A percentile compares a stretch with the other conserved stretches of the same genome.
phyloP scores from a whole-genome alignment of 2,797 vertebrate species.

The Crotalus adamanteus region DNA sequence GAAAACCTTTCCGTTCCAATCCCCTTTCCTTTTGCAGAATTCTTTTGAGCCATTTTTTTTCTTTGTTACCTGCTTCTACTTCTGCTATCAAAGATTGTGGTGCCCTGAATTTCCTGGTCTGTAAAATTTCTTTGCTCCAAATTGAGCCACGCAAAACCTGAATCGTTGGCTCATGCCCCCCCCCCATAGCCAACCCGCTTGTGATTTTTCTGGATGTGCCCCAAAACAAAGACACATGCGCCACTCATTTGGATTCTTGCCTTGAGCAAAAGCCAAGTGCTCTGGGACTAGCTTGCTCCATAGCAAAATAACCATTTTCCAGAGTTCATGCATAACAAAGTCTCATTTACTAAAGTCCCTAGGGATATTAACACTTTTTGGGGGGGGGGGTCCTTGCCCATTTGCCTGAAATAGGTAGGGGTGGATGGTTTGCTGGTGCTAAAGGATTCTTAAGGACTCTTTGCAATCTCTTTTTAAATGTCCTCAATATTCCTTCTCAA shows the following conservation, averaged over 20 bases:
- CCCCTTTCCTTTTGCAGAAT: slow-evolving; percentile 11
- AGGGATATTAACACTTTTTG: not conserved
- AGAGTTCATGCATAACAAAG: not conserved
- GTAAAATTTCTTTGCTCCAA: not conserved
- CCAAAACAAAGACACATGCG: too few relatives aligned
- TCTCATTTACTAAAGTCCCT: not conserved
- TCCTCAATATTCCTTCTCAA: not conserved
- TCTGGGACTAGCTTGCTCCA: not conserved
- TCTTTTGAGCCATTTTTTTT: slow-evolving; percentile 47
- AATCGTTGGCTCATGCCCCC: not conserved
- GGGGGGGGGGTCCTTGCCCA: too few relatives aligned
- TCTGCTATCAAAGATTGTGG: fast-evolving
- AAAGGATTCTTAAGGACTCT: not conserved
- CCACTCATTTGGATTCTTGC: not conserved
- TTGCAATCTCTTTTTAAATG: not conserved
- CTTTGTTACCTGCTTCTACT: slow-evolving; percentile 13
- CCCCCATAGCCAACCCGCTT: not conserved
- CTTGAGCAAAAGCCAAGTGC: not conserved
- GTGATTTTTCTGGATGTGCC: not conserved
- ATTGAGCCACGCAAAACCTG: not conserved
- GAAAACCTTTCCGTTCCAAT: slow-evolving; percentile 12
- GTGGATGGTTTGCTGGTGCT: not conserved
- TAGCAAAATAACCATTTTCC: not conserved
- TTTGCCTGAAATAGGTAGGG: not conserved
- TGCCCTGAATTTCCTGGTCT: not conserved